A percentile compares a stretch with the other conserved stretches of the same genome.
phyloP scores from a whole-genome alignment of 2,113 vertebrate genomes.

The Hymenochirus boettgeri region DNA sequence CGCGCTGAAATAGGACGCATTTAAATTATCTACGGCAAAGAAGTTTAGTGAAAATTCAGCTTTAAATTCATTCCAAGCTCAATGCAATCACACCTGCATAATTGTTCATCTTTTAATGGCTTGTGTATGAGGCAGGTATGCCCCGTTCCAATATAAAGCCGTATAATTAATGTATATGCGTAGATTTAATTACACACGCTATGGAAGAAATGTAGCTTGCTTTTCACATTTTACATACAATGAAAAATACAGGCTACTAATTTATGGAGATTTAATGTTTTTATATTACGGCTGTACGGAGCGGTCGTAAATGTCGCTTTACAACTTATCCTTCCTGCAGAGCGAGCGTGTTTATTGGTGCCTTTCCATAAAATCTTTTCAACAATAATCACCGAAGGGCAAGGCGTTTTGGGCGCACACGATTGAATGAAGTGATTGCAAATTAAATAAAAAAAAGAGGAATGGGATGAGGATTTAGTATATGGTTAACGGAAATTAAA shows the following conservation, averaged over 20 bases:
- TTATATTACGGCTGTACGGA: conserved; percentile 11
- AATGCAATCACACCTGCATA: too few species aligned
- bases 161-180: background rate
- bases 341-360: conserved; percentile 27
- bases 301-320: conserved; percentile 16
- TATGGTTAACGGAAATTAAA: conserved; percentile 33
- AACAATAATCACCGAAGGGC: conserved; percentile 19
- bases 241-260: background rate
- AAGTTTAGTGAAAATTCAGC: too few species aligned
- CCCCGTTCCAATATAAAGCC: background rate
- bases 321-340: conserved; percentile 16
- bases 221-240: background rate
- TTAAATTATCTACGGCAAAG: too few species aligned
- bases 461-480: background rate
- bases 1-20: too few species aligned
- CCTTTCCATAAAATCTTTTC: conserved; percentile 26
- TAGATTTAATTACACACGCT: background rate
- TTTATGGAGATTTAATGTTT: conserved; percentile 21
- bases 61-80: too few species aligned
- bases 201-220: background rate
- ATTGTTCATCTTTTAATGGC: too few species aligned
- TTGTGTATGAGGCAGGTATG: background rate
- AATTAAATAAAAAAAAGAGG: conserved; percentile 7
- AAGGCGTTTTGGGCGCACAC: conserved; percentile 13
- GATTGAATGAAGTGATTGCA: conserved; percentile 35